Evolutionary conservation across 2,888 invertebrate species (phyloP), one percentile per base, ranked within the genome.

Genomic region (Heteromyza rotundicornis): DNA sequence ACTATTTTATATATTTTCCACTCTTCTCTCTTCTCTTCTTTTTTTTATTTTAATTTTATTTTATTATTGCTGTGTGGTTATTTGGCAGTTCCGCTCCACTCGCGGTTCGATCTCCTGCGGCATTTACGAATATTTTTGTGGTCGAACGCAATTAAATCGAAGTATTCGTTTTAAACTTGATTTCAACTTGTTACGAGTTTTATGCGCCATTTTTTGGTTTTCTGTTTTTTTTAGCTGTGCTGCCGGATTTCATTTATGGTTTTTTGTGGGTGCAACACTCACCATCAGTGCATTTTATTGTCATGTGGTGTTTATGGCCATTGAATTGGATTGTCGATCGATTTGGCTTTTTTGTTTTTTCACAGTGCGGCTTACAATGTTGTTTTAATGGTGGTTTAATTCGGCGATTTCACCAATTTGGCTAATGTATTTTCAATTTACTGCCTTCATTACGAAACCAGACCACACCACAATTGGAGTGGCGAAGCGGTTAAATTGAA

Each of bases 41-140:
- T n/a, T n/a, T n/a, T n/a, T n/a, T n/a, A n/a, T n/a, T n/a, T n/a
- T n/a, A n/a, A n/a, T n/a, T n/a, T n/a, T n/a, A n/a, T n/a, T n/a
- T n/a, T n/a, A 27, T 27, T 5, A 27, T 27, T 75, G 72, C 75
- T 74, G 76, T 63, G 75, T 73, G 69, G 7, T 27, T 27, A 10
- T 27, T 27, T 27, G 27, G 10, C 27, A 5, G 27, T 27, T 27
- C 27, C 27, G 27, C 7, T 10, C 27, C 7, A 27, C 10, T 27
- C 27, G 27, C 27, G 27, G 5, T 27, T 27, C 47, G 20, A 17
- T 47, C 1, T 1, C 16, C n/a, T n/a, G 1, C 16, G 47, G 20
- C 16, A 47, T 19, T 47, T 54, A n/a, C 10, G 27, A 5, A 27
- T 27, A 22, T 22, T 10, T 19, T 27, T 57, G 60, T 35, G 60